phyloP scores from a whole-genome alignment of 2,888 invertebrate species.

The Amblyteles armatorius region DNA sequence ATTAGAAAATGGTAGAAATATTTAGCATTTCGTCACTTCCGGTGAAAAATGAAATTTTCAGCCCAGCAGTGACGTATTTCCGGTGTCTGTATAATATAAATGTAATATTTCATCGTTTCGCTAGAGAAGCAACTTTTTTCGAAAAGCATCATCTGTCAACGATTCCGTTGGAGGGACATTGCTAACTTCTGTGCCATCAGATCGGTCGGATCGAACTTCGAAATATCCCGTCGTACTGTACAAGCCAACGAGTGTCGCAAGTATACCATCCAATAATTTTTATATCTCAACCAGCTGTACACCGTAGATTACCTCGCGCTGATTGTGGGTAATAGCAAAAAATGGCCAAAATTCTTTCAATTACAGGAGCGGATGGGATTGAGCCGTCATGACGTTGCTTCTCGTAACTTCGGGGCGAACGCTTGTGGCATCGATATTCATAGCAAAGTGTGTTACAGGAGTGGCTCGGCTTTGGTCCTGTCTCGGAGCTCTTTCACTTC shows the following conservation, averaged over 20 bases:
- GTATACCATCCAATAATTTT: constrained; percentile 69
- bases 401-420: constrained; percentile 53
- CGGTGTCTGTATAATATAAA: too few species aligned
- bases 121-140: neutral
- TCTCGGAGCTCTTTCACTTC: constrained; percentile 39
- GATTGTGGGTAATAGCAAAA: constrained; percentile 56
- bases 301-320: constrained; percentile 46
- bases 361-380: constrained; percentile 71
- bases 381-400: constrained; percentile 33
- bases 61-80: too few species aligned
- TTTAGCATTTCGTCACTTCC: too few species aligned
- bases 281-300: constrained; percentile 78
- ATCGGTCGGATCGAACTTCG: constrained; percentile 16
- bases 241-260: constrained; percentile 37
- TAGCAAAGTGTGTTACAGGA: constrained; percentile 77
- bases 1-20: too few species aligned
- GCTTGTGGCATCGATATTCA: constrained; percentile 78
- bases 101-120: too few species aligned
- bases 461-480: constrained; percentile 37
- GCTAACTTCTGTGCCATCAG: neutral
- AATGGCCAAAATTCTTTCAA: constrained; percentile 79
- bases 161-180: neutral
- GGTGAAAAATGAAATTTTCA: too few species aligned
- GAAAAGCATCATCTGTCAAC: neutral
- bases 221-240: constrained; percentile 20